Conservation (phyloP, 2,888 invertebrate species). For the Imbricaverruca yamaguchii region DNA sequence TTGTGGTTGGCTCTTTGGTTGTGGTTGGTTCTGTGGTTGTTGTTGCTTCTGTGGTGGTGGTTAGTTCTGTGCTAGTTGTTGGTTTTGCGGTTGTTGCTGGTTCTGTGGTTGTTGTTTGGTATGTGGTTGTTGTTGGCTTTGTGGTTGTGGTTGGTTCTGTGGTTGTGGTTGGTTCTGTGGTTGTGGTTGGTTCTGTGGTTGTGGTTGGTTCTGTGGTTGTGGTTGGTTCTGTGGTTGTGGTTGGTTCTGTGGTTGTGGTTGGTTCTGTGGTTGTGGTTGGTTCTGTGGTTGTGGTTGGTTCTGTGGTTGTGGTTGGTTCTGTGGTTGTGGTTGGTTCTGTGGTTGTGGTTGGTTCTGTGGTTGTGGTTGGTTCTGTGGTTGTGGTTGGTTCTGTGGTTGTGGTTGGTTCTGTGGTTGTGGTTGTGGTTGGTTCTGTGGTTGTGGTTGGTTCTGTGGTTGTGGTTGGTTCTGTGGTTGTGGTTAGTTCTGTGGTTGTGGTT, state of each 20-base stretch:
- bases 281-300: background rate
- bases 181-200: background rate
- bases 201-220: background rate
- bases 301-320: background rate
- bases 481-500: background rate
- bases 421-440: background rate
- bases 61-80: background rate
- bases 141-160: background rate
- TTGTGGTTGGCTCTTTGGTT: too few species aligned
- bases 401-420: background rate
- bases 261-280: background rate
- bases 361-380: background rate
- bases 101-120: background rate
- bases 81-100: background rate
- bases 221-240: background rate
- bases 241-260: background rate
- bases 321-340: background rate
- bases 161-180: background rate
- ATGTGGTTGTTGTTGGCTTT: background rate
- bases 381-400: background rate
- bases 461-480: background rate
- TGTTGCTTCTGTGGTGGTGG: background rate
- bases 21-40: background rate
- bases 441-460: background rate
- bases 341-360: background rate